These are phyloP conservation scores for Sinosuthora webbiana DNA, from an alignment of 2,113 vertebrate species.

Conservation along the genomic window DNA sequence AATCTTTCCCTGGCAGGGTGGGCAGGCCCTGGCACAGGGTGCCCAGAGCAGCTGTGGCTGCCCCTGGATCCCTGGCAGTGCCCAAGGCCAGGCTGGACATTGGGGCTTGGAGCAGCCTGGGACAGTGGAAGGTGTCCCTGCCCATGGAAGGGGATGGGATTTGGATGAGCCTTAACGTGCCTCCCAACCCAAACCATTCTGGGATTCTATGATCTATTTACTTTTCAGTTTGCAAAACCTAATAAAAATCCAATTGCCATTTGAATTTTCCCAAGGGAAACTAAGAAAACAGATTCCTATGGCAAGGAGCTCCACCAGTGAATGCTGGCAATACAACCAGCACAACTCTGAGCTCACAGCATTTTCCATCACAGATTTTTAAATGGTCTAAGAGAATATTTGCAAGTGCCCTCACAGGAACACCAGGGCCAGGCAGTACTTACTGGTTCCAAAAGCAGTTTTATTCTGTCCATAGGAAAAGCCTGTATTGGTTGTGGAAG, in stretches of 20 bases:
- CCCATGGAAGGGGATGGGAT: accelerated
- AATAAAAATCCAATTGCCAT: not conserved
- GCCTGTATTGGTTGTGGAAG: slow-evolving; percentile 81
- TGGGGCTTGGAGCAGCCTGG: not conserved
- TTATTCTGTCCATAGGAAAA: slow-evolving; percentile 91
- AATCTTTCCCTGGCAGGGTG: not conserved
- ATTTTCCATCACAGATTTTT: not conserved
- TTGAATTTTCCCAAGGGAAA: not conserved
- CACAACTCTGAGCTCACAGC: not conserved
- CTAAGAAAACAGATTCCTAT: not conserved
- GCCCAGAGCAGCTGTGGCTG: not conserved
- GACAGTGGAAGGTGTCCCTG: not conserved
- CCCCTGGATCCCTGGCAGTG: not conserved
- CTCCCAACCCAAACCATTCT: not conserved
- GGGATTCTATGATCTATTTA: not conserved
- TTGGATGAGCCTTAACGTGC: accelerated
- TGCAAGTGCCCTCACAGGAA: not conserved
- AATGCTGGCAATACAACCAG: not conserved
- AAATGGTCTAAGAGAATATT: not conserved
- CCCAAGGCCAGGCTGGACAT: accelerated
- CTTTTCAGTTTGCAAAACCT: not conserved
- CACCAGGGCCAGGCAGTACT: slow-evolving; percentile 16
- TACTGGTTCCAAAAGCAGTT: slow-evolving; percentile 87
- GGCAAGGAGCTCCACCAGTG: not conserved
- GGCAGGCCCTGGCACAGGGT: not conserved